Evolutionary conservation across 2,113 vertebrate species (phyloP).

Genomic region (Thalassarche chlororhynchos): DNA sequence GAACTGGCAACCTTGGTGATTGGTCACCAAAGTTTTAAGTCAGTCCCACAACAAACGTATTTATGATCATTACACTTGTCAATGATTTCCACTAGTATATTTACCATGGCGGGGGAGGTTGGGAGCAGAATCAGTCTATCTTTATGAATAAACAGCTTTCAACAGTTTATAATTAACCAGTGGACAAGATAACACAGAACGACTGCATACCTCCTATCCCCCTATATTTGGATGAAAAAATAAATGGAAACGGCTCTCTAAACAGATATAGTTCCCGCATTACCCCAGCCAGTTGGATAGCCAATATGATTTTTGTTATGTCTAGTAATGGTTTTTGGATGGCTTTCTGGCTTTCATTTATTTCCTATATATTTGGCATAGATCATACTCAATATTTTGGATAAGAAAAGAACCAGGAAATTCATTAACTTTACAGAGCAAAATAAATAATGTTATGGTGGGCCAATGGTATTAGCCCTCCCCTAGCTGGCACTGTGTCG

Average conservation of each 20-base stretch:
- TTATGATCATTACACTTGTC: background rate
- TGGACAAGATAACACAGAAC: background rate
- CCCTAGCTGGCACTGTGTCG: background rate
- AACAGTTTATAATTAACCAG: background rate
- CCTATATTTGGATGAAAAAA: background rate
- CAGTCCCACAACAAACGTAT: background rate
- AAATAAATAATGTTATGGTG: background rate
- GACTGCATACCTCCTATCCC: background rate
- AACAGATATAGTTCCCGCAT: background rate
- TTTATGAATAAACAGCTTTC: background rate
- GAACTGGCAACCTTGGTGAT: background rate
- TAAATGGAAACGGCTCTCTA: background rate
- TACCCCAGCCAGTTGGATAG: background rate
- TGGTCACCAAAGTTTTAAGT: background rate
- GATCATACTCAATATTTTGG: conserved; percentile 36
- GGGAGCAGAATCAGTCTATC: background rate
- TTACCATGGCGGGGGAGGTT: background rate
- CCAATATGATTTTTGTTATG: conserved; percentile 36
- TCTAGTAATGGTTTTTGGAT: conserved; percentile 57
- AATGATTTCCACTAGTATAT: background rate
- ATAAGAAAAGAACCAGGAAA: conserved; percentile 23
- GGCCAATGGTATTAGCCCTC: background rate
- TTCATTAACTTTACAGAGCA: conserved; percentile 8
- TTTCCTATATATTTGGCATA: conserved; percentile 58
- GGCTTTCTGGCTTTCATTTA: conserved; percentile 35